Base-by-base conservation (phyloP, 2,113 vertebrate genomes). In the Phaetusa simplex region DNA sequence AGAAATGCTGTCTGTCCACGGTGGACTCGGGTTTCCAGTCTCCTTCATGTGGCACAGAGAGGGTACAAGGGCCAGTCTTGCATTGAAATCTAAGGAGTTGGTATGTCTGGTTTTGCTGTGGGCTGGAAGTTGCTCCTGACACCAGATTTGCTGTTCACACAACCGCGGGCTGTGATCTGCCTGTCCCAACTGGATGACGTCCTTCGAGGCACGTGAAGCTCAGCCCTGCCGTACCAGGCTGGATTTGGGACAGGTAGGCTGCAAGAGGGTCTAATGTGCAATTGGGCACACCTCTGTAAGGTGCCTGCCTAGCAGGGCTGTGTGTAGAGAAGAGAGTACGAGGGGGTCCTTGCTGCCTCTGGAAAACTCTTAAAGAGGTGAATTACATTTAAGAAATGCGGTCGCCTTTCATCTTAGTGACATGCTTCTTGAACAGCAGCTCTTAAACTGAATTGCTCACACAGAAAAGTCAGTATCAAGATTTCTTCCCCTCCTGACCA, bases 261-360 rank as follows among this genome's bases (percentile, higher is more conserved):
- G 55, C 47, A n/a, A 7, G 8, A 78, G 42, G 21, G 34, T 71
- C 42, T 74, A 47, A 22, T 53, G 11, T 5, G 27, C 59, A 49
- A 6, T 62, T 69, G 59, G 27, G 21, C 30, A 66, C 50, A 58
- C 7, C 30, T 24, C 0, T 1, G 2, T 58, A 53, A 90, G 70
- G 50, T 23, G 27, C 30, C 82, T 65, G 11, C 12, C 23, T 69
- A 34, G 34, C 18, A 80, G 91, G 52, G 17, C 62, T 80, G 14
- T 42, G 52, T 69, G 71, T 56, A 24, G 19, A 65, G 36, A 52
- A 59, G 16, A 62, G n/a, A 24, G 12, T 40, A 11, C 0, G 0
- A 53, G 36, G 36, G 27, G 45, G 59, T 88, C 66, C 53, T 64
- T 90, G 53, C 61, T 71, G 26, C 67, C 21, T 65, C 55, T 73